phyloP scores from a whole-genome alignment of 2,797 vertebrate species.

The Pipistrellus kuhlii region DNA sequence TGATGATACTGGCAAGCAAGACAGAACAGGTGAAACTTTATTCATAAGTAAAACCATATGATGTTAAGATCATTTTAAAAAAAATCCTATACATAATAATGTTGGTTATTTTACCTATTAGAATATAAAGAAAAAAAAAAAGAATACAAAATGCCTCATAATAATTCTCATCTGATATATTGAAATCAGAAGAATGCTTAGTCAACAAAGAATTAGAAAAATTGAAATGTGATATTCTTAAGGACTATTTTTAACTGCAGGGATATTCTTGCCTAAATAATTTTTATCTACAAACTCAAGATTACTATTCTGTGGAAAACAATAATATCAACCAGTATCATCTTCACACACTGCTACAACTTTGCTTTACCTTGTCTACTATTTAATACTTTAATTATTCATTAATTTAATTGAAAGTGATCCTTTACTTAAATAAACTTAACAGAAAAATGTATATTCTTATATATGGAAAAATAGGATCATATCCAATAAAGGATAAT shows the following conservation, averaged over 20 bases:
- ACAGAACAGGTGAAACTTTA: background rate
- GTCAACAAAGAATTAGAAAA: conserved; percentile 23
- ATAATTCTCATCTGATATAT: background rate
- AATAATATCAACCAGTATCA: background rate
- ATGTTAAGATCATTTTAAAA: background rate
- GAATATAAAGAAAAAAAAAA: background rate
- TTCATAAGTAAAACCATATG: conserved; percentile 41
- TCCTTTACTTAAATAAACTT: conserved; percentile 17
- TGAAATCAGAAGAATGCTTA: conserved; percentile 1
- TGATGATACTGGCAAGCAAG: background rate
- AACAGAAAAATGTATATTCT: conserved; percentile 10
- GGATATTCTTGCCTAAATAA: background rate
- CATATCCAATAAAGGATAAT: conserved; percentile 2
- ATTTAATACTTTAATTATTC: conserved; percentile 52
- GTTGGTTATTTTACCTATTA: background rate
- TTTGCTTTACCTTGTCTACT: conserved; percentile 4
- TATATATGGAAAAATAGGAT: conserved; percentile 26
- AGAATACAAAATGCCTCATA: conserved; percentile 10
- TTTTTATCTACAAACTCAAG: conserved; percentile 22
- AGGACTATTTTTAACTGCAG: conserved; percentile 23
- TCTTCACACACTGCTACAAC: background rate
- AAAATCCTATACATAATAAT: conserved; percentile 22
- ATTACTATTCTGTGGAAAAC: conserved; percentile 5
- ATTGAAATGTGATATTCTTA: background rate
- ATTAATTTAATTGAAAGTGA: conserved; percentile 24